A percentile compares a stretch with the other conserved stretches of the same genome.
These are phyloP conservation scores for Apamea crenata DNA, from an alignment of 2,888 invertebrate species.

Conservation along the genomic window DNA sequence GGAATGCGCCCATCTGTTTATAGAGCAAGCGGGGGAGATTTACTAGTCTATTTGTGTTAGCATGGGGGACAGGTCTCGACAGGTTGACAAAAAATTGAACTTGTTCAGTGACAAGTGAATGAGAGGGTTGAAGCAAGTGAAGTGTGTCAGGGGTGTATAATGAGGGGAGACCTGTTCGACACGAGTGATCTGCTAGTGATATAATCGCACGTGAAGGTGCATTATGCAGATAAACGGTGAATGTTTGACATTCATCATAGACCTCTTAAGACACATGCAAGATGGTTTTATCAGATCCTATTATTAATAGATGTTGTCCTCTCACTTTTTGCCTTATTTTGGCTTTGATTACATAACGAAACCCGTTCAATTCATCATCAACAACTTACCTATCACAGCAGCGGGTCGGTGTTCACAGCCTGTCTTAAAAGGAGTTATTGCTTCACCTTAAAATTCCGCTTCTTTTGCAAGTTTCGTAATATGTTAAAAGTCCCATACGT, in stretches of 20 bases:
- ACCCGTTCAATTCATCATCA: conserved; percentile 19
- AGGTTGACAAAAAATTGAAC: conserved; percentile 78
- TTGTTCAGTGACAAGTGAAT: conserved; percentile 64
- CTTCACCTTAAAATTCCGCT: conserved; percentile 6
- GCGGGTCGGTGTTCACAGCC: neutral
- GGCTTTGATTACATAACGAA: conserved; percentile 21
- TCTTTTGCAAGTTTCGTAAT: conserved; percentile 27
- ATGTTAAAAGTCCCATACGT: conserved; percentile 23
- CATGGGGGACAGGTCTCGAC: conserved; percentile 78
- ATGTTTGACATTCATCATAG: conserved; percentile 9
- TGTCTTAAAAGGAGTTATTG: conserved; percentile 26
- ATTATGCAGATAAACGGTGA: conserved; percentile 6
- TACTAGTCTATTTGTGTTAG: conserved; percentile 77
- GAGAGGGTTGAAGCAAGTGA: conserved; percentile 67
- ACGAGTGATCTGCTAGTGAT: conserved; percentile 12
- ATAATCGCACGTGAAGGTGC: neutral
- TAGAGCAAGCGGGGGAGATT: conserved; percentile 85
- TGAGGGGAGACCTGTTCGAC: conserved; percentile 31
- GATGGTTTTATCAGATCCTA: conserved; percentile 4
- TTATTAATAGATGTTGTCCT: conserved; percentile 14
- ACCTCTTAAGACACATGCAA: neutral
- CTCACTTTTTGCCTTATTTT: conserved; percentile 27
- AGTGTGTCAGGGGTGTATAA: conserved; percentile 52
- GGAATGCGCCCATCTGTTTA: conserved; percentile 88
- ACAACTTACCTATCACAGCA: neutral